phyloP scores from a whole-genome alignment of 2,113 vertebrate species.

The Anoura caudifer region DNA sequence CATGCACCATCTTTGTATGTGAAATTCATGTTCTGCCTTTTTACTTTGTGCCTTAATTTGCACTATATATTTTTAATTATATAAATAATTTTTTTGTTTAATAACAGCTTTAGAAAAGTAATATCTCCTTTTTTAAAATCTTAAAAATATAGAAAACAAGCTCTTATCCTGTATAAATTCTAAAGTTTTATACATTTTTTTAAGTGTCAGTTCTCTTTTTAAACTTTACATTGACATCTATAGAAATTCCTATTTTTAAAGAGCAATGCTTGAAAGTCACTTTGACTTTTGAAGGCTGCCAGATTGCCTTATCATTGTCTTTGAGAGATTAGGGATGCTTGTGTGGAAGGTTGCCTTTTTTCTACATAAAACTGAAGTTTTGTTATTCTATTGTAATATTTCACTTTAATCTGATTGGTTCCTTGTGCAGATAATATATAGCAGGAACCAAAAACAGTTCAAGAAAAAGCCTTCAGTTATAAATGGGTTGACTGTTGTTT shows the following conservation, averaged over 20 bases:
- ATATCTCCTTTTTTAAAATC: neutral
- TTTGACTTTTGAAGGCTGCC: constrained; percentile 38
- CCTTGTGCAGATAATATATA: constrained; percentile 29
- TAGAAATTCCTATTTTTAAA: constrained; percentile 19
- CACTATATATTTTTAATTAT: neutral
- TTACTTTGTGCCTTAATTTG: neutral
- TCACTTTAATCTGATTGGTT: constrained; percentile 42
- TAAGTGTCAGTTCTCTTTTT: neutral
- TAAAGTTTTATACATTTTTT: constrained; percentile 10
- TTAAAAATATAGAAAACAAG: constrained; percentile 4
- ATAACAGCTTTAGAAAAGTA: constrained; percentile 12
- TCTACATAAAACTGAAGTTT: constrained; percentile 46
- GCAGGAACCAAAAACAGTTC: constrained; percentile 49
- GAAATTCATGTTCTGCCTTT: neutral
- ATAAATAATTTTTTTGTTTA: neutral
- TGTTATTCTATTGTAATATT: constrained; percentile 47
- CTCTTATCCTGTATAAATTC: neutral
- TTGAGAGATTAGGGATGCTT: constrained; percentile 45
- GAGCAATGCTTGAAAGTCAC: constrained; percentile 34
- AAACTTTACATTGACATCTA: constrained; percentile 9
- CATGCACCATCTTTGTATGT: neutral
- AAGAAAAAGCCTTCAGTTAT: neutral
- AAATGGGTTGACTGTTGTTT: neutral
- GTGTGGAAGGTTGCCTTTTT: constrained; percentile 13
- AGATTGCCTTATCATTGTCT: constrained; percentile 47